Conservation (phyloP, 2,797 vertebrate species). For the Pseudotriccus pelzelni region DNA sequence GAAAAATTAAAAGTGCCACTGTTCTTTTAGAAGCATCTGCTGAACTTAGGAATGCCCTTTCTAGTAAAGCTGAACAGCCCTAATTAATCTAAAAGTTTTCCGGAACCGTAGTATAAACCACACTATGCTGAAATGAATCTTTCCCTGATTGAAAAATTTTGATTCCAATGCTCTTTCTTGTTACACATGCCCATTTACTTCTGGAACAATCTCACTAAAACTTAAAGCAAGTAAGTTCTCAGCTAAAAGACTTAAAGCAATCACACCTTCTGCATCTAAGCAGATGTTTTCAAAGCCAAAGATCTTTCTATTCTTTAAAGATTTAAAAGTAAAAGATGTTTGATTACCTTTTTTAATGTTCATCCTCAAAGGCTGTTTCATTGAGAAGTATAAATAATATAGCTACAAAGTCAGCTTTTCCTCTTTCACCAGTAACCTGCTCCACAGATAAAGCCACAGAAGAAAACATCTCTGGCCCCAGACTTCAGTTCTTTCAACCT, state of each 20-base stretch:
- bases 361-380: not conserved
- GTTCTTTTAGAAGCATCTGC: not conserved
- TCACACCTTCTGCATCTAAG: not conserved
- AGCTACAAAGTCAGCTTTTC: not conserved
- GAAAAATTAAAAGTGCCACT: not conserved
- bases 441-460: not conserved
- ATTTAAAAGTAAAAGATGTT: not conserved
- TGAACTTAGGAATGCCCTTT: not conserved
- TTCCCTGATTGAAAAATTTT: not conserved
- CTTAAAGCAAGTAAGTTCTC: not conserved
- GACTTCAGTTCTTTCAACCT: not conserved
- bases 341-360: not conserved
- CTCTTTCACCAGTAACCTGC: not conserved
- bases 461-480: not conserved
- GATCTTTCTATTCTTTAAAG: not conserved
- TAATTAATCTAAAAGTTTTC: not conserved
- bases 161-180: not conserved
- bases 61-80: not conserved
- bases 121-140: not conserved
- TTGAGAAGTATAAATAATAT: not conserved
- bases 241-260: not conserved
- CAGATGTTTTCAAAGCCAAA: not conserved
- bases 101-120: not conserved
- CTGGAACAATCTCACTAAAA: not conserved
- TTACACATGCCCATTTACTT: rapidly evolving